These are phyloP conservation scores for Mythimna lalbum DNA, from an alignment of 2,888 invertebrate species.

Conservation along the genomic window DNA sequence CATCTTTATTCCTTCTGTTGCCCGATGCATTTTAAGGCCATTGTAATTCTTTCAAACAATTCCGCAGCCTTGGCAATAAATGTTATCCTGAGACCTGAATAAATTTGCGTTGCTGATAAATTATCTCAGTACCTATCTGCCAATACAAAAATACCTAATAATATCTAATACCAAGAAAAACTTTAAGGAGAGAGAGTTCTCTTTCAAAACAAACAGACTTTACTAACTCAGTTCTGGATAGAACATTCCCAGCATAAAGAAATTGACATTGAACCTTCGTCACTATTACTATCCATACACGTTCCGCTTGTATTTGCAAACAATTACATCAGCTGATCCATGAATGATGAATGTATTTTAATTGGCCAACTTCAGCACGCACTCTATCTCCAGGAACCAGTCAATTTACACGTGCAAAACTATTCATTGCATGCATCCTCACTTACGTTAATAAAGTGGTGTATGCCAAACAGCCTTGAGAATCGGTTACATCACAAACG, in stretches of 20 bases:
- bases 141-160: background rate
- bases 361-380: slow-evolving; percentile 42
- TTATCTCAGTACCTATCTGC: no score
- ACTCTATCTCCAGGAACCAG: slow-evolving; percentile 33
- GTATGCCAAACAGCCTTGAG: slow-evolving; percentile 59
- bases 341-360: slow-evolving; percentile 52
- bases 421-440: slow-evolving; percentile 58
- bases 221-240: slow-evolving; percentile 15
- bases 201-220: background rate
- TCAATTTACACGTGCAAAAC: slow-evolving; percentile 51
- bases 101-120: background rate
- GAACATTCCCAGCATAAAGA: slow-evolving; percentile 12
- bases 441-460: slow-evolving; percentile 50
- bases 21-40: no score
- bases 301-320: slow-evolving; percentile 49
- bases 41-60: no score
- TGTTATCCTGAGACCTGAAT: background rate
- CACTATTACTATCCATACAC: slow-evolving; percentile 30
- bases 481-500: slow-evolving; percentile 72
- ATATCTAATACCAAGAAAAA: background rate
- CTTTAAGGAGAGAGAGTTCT: background rate
- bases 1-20: no score
- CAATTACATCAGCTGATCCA: slow-evolving; percentile 57
- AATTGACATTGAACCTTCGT: slow-evolving; percentile 46
- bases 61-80: no score